Percentiles rank a stretch among this genome's conserved stretches.
Evolutionary conservation across 1,140 invertebrate species (phyloP).

Genomic region (Brachionus angularis): DNA sequence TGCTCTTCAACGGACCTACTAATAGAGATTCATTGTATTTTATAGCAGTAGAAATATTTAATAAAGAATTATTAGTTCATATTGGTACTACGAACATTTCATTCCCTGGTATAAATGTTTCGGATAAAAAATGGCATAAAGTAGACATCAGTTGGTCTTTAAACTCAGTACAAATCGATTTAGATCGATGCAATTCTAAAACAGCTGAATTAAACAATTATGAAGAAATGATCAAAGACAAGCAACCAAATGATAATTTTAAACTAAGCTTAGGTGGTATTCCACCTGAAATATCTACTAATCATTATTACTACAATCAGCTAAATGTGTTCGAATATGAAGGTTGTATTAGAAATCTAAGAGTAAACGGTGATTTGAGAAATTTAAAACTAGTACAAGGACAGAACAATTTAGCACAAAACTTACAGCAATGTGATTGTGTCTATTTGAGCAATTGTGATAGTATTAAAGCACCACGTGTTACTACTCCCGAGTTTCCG

Average conservation of each 20-base stretch:
- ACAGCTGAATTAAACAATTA: neutral
- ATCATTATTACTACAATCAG: conserved; percentile 41
- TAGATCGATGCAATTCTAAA: conserved; percentile 18
- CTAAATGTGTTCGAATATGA: conserved; percentile 42
- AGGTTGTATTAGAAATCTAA: conserved; percentile 15
- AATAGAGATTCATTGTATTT: conserved; percentile 27
- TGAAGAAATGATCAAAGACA: conserved; percentile 12
- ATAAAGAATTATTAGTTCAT: conserved; percentile 13
- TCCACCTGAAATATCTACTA: conserved; percentile 21
- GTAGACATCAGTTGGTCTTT: conserved; percentile 24
- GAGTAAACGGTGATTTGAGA: conserved; percentile 37
- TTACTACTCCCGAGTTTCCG: conserved; percentile 27
- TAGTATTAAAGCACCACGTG: neutral
- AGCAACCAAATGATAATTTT: neutral
- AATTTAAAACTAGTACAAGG: neutral
- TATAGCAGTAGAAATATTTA: conserved; percentile 31
- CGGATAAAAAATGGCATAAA: conserved; percentile 23
- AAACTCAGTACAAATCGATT: conserved; percentile 12
- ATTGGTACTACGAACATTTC: conserved; percentile 17
- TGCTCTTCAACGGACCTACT: conserved; percentile 23
- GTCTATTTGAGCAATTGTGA: conserved; percentile 23
- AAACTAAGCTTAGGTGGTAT: conserved; percentile 28
- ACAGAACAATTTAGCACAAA: conserved; percentile 31
- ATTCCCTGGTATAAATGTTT: neutral
- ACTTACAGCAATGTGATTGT: conserved; percentile 40